phyloP scores from a whole-genome alignment of 35 echinoderm and acorn worm species.

The Amphiura filiformis region DNA sequence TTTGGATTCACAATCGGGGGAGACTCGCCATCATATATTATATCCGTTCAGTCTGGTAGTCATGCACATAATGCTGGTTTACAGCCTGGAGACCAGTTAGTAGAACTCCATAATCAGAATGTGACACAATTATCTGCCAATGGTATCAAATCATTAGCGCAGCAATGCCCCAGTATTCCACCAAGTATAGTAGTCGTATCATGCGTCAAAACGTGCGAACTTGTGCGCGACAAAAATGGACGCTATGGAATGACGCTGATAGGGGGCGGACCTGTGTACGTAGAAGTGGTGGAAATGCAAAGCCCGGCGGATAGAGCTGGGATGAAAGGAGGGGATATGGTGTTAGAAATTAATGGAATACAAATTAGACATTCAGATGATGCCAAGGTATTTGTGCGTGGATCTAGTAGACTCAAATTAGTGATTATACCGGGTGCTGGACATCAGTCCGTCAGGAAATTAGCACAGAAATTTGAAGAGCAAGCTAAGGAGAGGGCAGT shows the following conservation, averaged over 20 bases:
- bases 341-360: slow-evolving; percentile 95
- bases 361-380: slow-evolving; percentile 96
- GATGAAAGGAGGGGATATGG: slow-evolving; percentile 83
- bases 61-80: slow-evolving; percentile 83
- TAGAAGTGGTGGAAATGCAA: slow-evolving; percentile 71
- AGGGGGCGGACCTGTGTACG: slow-evolving; percentile 86
- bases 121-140: slow-evolving; percentile 52
- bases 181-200: slow-evolving; percentile 92
- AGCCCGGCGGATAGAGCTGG: slow-evolving; percentile 61
- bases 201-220: slow-evolving; percentile 76
- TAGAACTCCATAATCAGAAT: slow-evolving; percentile 70
- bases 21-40: slow-evolving; percentile 83
- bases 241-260: slow-evolving; percentile 92
- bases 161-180: slow-evolving; percentile 75
- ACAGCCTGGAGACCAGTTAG: slow-evolving; percentile 89
- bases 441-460: slow-evolving; percentile 79
- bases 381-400: slow-evolving; percentile 89
- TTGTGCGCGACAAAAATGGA: slow-evolving; percentile 79
- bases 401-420: slow-evolving; percentile 72
- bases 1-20: slow-evolving; percentile 89
- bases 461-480: slow-evolving; percentile 71
- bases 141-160: slow-evolving; percentile 62
- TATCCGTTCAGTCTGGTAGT: slow-evolving; percentile 41
- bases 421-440: slow-evolving; percentile 95
- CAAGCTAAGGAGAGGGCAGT: slow-evolving; percentile 72